Base-by-base conservation (phyloP, 2,888 invertebrate genomes). In the Saturnia japonica region DNA sequence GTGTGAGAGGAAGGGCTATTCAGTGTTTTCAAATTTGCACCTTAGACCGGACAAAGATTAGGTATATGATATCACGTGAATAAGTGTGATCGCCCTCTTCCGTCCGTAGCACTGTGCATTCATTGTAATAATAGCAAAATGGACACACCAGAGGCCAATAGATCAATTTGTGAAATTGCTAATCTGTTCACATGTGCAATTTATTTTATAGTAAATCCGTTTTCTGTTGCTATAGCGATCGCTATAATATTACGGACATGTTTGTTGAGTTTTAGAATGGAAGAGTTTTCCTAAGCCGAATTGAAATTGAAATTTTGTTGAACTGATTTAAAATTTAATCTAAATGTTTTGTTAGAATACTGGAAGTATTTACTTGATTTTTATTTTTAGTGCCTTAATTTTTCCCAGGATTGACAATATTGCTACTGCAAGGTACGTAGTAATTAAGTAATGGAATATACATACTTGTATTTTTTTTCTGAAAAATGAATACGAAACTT, bases 21-120 rank as follows among this genome's bases (percentile, higher is more conserved):
- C 34, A n/a, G n/a, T 9, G 40, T 1, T 64, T 40, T 40, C 40
- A 64, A 64, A 19, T 40, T 40, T 64, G 34, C 64, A 64, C 64
- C 64, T 64, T 40, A 64, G 16, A 62, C 34, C 28, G 60, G 16
- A 64, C 19, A 40, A 64, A 1, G 25, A 22, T 28, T 67, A 67
- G 51, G 45, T 76, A 72, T 71, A 69, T 68, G 74, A 70, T 72
- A 72, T 74, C 73, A 75, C 74, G 74, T 73, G 74, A 75, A 73
- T 73, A 72, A 75, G 72, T 75, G 71, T 82, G 83, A 86, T 85
- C 73, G 76, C 68, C 74, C 73, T 78, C 80, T 80, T 87, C 86
- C 87, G 85, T 64, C 72, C 72, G 73, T 77, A 78, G 77, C 74
- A 76, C 72, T 76, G 72, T 77, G 76, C 80, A 78, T 75, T 76